Conservation (phyloP, 2,797 vertebrate species). For the Bradypus variegatus region DNA sequence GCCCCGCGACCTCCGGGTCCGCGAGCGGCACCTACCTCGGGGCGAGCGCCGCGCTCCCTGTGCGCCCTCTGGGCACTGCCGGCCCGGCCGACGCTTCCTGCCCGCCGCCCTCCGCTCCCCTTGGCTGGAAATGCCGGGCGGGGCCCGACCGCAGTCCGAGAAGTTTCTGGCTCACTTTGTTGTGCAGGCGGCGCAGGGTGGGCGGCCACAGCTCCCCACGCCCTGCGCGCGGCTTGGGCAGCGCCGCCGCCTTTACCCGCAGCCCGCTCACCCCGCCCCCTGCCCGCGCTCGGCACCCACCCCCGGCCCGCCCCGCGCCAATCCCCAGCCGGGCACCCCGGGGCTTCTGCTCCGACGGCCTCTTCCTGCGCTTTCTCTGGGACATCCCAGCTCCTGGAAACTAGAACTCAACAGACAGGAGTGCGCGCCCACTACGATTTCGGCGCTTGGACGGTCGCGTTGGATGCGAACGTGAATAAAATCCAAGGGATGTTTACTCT, state of each 20-base stretch:
- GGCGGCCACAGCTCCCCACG: neutral
- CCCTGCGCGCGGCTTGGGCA: neutral
- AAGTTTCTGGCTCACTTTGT: neutral
- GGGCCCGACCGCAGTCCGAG: neutral
- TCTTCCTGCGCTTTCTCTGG: too few relatives aligned
- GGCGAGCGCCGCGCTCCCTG: neutral
- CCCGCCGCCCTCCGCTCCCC: neutral
- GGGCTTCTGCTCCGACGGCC: neutral
- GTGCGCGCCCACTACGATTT: rapidly evolving
- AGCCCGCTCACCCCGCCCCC: neutral
- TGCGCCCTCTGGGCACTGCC: neutral
- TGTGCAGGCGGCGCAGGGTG: neutral
- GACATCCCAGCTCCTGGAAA: neutral
- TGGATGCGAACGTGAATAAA: neutral
- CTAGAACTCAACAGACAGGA: rapidly evolving
- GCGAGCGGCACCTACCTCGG: conserved; percentile 41
- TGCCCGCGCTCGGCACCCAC: neutral
- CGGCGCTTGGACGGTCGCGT: neutral
- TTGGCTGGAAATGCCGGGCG: neutral
- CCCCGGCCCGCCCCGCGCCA: neutral
- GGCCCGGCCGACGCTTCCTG: neutral
- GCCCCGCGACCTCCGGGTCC: neutral
- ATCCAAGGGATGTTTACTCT: neutral
- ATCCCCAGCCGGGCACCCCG: too few relatives aligned
- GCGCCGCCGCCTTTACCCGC: neutral